Base-by-base conservation (phyloP, 2,797 vertebrate species). In the Alcedo atthis region DNA sequence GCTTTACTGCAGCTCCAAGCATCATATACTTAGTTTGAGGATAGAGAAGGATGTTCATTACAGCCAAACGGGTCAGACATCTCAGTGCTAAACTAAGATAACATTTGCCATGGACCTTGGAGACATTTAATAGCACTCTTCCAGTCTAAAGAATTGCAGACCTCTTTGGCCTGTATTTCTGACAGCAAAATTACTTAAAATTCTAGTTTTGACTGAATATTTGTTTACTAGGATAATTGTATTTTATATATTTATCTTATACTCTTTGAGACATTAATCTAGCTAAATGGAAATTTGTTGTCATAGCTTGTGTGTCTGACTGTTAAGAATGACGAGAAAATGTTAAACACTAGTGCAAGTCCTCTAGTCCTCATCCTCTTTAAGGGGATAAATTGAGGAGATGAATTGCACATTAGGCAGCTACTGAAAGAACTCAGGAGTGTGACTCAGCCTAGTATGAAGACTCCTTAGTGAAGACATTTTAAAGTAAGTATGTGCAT, bases 111-210 rank as follows among this genome's bases (percentile, higher is more conserved):
- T 71, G 80, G 86, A 85, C 61, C 77, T 81, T 67, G 51, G 43
- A 87, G 76, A 49, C 32, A 55, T 62, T 84, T 84, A 45, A 45
- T 57, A 68, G 8, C 67, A 64, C 14, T 43, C 9, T 89, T 80
- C 58, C 45, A 82, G 12, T 46, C n/a, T 87, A 53, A 45, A 63
- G 53, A 86, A 70, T 80, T 93, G n/a, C 15, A 55, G 58, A 45
- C n/a, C 53, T 59, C 28, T 85, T 70, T 85, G 0, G 7, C 46
- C 28, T 46, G 9, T 68, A 20, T 70, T 82, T 87, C 66, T 93
- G 90, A 81, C 73, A 92, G 76, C 35, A 73, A 85, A 93, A 89
- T 83, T 85, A 63, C 92, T 62, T 84, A 43, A 85, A 92, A 76
- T 71, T 78, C 70, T 80, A 48, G 42, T 82, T 91, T 93, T 80